Percentiles rank a stretch among this genome's conserved stretches.
Evolutionary conservation across 2,888 invertebrate genomes (phyloP).

Genomic region (Steromphala cineraria): DNA sequence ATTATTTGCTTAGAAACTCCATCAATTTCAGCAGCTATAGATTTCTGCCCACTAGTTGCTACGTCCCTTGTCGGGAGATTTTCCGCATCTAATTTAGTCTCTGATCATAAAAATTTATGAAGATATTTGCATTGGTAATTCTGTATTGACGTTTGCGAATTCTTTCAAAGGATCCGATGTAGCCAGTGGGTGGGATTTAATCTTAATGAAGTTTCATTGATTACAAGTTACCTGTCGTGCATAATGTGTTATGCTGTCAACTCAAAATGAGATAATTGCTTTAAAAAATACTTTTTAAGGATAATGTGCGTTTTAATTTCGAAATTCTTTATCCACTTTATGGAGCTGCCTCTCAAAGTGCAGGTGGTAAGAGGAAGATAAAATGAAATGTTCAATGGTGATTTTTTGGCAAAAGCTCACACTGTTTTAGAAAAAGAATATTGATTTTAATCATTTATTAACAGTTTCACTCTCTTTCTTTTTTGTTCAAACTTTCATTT

Average conservation of each 20-base stretch:
- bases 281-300: too few relatives aligned
- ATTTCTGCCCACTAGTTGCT: background rate
- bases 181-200: background rate
- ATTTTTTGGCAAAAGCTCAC: too few relatives aligned
- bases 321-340: too few relatives aligned
- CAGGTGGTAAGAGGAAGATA: too few relatives aligned
- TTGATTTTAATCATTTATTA: too few relatives aligned
- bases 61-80: background rate
- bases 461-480: too few relatives aligned
- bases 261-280: background rate
- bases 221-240: background rate
- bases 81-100: background rate
- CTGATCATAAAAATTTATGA: conserved; percentile 8
- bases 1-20: conserved; percentile 10
- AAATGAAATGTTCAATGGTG: too few relatives aligned
- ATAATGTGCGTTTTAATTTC: too few relatives aligned
- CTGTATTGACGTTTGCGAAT: background rate
- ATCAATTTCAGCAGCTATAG: conserved; percentile 1
- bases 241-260: background rate
- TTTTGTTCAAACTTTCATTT: too few relatives aligned
- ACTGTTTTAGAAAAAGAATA: too few relatives aligned
- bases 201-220: background rate
- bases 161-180: background rate
- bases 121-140: conserved; percentile 8
- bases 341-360: too few relatives aligned